These are phyloP conservation scores for Elegia similella DNA, from an alignment of 2,888 invertebrate species.

Conservation along the genomic window DNA sequence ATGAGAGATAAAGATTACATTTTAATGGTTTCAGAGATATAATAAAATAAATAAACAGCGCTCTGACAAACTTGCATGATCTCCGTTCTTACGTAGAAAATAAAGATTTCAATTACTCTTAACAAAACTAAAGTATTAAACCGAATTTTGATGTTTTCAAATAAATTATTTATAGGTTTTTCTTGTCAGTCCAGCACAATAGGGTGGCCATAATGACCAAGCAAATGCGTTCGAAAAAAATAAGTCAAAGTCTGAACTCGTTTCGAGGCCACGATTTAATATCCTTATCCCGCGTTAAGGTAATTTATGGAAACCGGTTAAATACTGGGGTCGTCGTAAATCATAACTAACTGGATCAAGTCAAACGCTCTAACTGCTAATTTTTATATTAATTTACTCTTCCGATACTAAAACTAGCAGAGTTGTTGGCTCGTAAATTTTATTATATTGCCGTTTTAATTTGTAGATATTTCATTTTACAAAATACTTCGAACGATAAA, in stretches of 20 bases:
- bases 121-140: not conserved
- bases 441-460: not conserved
- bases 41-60: no score
- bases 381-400: not conserved
- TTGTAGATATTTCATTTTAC: no score
- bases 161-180: not conserved
- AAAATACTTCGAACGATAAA: no score
- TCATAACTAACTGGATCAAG: constrained; percentile 40
- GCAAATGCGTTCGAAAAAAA: constrained; percentile 32
- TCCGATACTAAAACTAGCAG: not conserved
- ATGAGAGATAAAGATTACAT: no score
- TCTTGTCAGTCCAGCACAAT: not conserved
- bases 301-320: constrained; percentile 49
- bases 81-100: no score
- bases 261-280: constrained; percentile 49
- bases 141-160: not conserved
- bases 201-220: constrained; percentile 21
- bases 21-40: no score
- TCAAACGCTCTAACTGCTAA: constrained; percentile 6
- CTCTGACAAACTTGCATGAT: no score
- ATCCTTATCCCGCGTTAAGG: constrained; percentile 44
- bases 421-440: not conserved
- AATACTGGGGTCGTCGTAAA: constrained; percentile 45
- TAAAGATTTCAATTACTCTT: not conserved
- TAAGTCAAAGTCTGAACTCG: constrained; percentile 36